Conservation (phyloP, 2,113 vertebrate species). For the Pipa parva region DNA sequence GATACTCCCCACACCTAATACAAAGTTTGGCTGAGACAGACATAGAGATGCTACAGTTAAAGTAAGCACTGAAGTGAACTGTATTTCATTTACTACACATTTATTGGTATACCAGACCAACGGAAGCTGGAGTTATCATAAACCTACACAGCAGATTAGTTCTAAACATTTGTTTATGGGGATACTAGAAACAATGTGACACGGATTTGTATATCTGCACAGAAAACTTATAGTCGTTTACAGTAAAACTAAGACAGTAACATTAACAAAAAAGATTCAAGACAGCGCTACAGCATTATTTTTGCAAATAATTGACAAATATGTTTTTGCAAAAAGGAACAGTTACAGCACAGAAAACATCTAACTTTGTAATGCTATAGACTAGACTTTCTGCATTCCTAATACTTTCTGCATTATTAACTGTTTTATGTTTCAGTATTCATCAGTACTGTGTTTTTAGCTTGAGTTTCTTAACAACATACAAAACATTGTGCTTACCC, state of each 20-base stretch:
- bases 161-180: conserved; percentile 69
- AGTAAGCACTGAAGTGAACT: too few relatives aligned
- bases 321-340: conserved; percentile 76
- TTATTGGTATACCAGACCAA: too few relatives aligned
- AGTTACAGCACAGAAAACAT: conserved; percentile 70
- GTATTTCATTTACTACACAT: too few relatives aligned
- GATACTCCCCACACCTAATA: too few relatives aligned
- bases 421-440: conserved; percentile 60
- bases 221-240: conserved; percentile 77
- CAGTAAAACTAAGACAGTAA: conserved; percentile 74
- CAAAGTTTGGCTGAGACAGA: too few relatives aligned
- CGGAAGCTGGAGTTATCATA: too few relatives aligned
- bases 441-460: conserved; percentile 61
- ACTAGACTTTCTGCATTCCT: conserved; percentile 60
- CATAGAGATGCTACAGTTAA: too few relatives aligned
- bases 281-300: conserved; percentile 70
- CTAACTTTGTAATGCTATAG: conserved; percentile 51
- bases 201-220: conserved; percentile 59
- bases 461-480: conserved; percentile 66
- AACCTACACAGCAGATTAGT: too few relatives aligned
- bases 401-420: conserved; percentile 73
- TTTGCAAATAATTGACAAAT: conserved; percentile 76
- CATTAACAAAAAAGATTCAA: conserved; percentile 79
- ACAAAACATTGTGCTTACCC: conserved; percentile 70
- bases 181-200: conserved; percentile 62